Evolutionary conservation across 2,888 invertebrate species (phyloP), one percentile per base, ranked within the genome.

Genomic region (Cosmia trapezina): DNA sequence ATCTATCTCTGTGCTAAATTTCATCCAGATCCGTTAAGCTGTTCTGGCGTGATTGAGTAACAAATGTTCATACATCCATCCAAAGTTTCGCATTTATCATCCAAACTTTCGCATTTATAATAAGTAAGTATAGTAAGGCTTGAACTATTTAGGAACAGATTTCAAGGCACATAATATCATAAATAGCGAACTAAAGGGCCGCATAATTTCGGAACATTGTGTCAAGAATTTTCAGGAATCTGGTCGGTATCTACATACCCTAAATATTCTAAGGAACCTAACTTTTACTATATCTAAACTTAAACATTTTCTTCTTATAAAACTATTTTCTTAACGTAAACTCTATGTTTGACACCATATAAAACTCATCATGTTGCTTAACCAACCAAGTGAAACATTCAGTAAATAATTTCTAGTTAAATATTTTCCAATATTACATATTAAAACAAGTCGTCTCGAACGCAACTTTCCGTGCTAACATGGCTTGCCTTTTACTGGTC

Each of bases 331-430:
- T 22, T 0, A 22, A 12, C 0, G 6, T 17, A n/a, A 43, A 45
- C 6, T 73, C 11, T 28, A 1, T n/a, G 4, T 28, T 17, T 12
- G 5, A 63, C 49, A 49, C 2, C 37, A 28, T 3, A 11, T 17
- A 17, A 11, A 6, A 60, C 28, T 47, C 2, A 61, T 65, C 49
- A 1, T 51, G 5, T 43, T 57, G 9, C 45, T 51, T 53, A 19
- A 12, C 11, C 4, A 33, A 75, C 47, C 1, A 19, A 12, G n/a
- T 47, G 17, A 28, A 76, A 53, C 37, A 59, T 53, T 59, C 2
- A 1, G 59, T 33, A 59, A 76, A 76, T 59, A 59, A 59, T 76
- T 56, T 73, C 76, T 73, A 65, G 73, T 49, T 65, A 73, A 65
- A 65, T 76, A 76, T 76, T 73, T 56, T 22, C 14, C 11, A 22